Conservation (phyloP, 2,888 invertebrate genomes). For the Dynastes hyllus region DNA sequence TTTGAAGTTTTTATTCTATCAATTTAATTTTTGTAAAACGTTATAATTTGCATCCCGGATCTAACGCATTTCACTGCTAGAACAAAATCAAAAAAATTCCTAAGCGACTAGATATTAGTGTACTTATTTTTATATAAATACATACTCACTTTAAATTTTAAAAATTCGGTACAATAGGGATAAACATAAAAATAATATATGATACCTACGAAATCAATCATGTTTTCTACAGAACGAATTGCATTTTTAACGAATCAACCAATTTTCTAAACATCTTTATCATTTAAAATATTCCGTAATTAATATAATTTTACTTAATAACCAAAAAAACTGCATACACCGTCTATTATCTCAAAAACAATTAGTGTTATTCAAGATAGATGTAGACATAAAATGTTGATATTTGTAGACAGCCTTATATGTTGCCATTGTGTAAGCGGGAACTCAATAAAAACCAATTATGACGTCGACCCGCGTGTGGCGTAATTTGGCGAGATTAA, state of each 20-base stretch:
- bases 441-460: conserved; percentile 25
- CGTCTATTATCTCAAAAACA: neutral
- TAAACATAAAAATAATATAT: no score
- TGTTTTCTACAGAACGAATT: neutral
- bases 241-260: neutral
- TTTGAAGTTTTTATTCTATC: no score
- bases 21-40: no score
- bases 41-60: no score
- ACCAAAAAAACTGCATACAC: neutral
- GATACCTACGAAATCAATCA: neutral
- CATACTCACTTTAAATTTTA: no score
- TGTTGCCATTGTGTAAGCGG: neutral
- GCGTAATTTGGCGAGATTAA: conserved; percentile 34
- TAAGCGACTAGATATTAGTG: no score
- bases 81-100: no score
- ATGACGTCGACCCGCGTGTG: neutral
- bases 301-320: neutral
- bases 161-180: no score
- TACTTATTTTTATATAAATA: no score
- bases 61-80: no score
- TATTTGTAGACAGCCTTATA: neutral
- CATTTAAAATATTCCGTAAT: conserved; percentile 1
- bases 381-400: neutral
- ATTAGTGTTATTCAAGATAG: conserved; percentile 3
- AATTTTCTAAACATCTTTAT: neutral